A percentile compares a stretch with the other conserved stretches of the same genome.
These are phyloP conservation scores for Elmis aenea DNA, from an alignment of 2,888 invertebrate genomes.

Conservation along the genomic window DNA sequence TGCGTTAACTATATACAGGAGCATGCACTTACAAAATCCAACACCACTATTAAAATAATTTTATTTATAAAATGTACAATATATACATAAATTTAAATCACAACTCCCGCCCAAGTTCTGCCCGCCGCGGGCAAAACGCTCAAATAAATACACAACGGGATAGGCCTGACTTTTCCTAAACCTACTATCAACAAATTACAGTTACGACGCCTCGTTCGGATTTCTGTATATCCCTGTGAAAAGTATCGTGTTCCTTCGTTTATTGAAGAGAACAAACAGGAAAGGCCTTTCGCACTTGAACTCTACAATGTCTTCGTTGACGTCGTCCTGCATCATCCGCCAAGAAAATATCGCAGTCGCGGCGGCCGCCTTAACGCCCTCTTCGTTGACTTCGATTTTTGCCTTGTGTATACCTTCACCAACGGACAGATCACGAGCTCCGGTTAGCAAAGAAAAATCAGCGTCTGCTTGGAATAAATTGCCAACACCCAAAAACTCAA, in stretches of 20 bases:
- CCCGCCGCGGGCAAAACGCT: too few relatives aligned
- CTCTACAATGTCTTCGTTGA: constrained; percentile 62
- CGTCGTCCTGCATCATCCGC: constrained; percentile 54
- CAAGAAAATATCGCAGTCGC: constrained; percentile 80
- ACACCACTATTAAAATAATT: too few relatives aligned
- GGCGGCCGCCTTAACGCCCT: constrained; percentile 81
- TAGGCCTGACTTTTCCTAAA: too few relatives aligned
- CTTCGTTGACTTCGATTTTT: constrained; percentile 77
- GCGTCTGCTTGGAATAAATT: constrained; percentile 50
- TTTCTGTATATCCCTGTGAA: constrained; percentile 64
- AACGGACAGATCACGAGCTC: constrained; percentile 45
- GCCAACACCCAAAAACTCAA: constrained; percentile 53
- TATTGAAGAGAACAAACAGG: constrained; percentile 74
- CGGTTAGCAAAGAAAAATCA: constrained; percentile 53
- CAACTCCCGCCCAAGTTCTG: too few relatives aligned
- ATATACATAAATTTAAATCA: too few relatives aligned
- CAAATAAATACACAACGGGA: too few relatives aligned
- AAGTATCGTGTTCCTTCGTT: constrained; percentile 56
- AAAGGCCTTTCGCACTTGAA: constrained; percentile 83
- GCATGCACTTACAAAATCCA: too few relatives aligned
- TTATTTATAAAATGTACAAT: too few relatives aligned
- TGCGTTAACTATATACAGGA: too few relatives aligned
- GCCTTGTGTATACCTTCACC: constrained; percentile 69
- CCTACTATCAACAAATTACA: too few relatives aligned
- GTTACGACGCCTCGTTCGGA: too few relatives aligned